A percentile compares a stretch with the other conserved stretches of the same genome.
Conservation (phyloP, 2,888 invertebrate genomes). For the Tryphoninae sp. region DNA sequence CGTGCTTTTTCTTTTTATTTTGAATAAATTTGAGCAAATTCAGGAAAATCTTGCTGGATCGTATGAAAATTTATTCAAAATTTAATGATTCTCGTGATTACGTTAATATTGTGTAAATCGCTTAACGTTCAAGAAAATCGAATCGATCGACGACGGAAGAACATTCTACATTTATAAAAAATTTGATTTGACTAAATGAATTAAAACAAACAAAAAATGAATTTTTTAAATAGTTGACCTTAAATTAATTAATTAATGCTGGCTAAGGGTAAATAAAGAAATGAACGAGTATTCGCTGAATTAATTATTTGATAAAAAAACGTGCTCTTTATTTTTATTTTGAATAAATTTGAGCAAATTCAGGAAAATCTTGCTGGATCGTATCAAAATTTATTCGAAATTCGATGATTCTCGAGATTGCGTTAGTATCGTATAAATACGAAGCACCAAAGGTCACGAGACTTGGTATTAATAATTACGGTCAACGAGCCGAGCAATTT, state of each 20-base stretch:
- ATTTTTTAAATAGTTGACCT: neutral
- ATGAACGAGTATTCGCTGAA: too few species aligned
- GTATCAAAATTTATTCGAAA: conserved; percentile 1
- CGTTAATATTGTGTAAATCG: neutral
- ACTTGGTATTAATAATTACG: conserved; percentile 33
- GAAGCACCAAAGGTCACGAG: conserved; percentile 37
- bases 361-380: neutral
- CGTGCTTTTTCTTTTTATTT: too few species aligned
- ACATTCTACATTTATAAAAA: neutral
- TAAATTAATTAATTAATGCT: too few species aligned
- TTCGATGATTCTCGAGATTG: neutral
- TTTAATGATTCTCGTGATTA: neutral
- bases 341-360: too few species aligned
- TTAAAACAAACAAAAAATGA: neutral
- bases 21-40: too few species aligned
- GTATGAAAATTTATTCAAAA: neutral
- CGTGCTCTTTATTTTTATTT: too few species aligned
- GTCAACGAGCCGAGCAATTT: conserved; percentile 28
- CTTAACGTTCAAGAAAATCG: conserved; percentile 10
- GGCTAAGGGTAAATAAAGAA: too few species aligned
- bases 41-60: neutral
- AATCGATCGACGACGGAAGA: neutral
- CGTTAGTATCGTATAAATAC: neutral
- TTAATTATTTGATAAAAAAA: too few species aligned
- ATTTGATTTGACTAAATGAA: neutral